These are phyloP conservation scores for Cephalotes varians DNA, from an alignment of 2,888 invertebrate species.

Conservation along the genomic window DNA sequence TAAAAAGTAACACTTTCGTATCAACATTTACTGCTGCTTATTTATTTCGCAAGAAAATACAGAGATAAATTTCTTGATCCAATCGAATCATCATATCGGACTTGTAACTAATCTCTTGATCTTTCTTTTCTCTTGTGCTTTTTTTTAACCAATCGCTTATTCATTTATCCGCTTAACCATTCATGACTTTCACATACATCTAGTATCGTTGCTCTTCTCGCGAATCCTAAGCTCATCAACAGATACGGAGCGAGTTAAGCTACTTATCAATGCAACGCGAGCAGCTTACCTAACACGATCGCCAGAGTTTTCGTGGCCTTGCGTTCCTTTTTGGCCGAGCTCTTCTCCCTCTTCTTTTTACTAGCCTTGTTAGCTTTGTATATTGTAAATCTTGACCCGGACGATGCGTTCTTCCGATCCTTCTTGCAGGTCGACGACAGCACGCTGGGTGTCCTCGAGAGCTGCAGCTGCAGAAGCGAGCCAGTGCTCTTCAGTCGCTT, in stretches of 20 bases:
- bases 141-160: not conserved
- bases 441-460: conserved; percentile 80
- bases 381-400: conserved; percentile 94
- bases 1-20: not conserved
- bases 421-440: conserved; percentile 89
- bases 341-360: conserved; percentile 97
- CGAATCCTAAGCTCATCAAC: conserved; percentile 21
- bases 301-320: conserved; percentile 99
- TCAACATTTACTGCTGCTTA: not conserved
- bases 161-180: not conserved
- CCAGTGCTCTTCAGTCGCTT: conserved; percentile 81
- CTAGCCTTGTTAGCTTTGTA: conserved; percentile 98
- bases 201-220: not conserved
- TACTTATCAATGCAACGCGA: conserved; percentile 35
- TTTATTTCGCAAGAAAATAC: conserved; percentile 5
- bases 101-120: conserved; percentile 22
- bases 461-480: conserved; percentile 82
- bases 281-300: conserved; percentile 95
- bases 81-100: not conserved
- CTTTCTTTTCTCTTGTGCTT: too few relatives aligned
- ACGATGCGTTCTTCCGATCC: conserved; percentile 89
- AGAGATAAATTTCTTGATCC: not conserved
- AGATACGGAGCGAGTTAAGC: not conserved
- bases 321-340: conserved; percentile 96
- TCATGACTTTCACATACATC: conserved; percentile 2